Evolutionary conservation across 2,113 vertebrate genomes (phyloP), one percentile per base, ranked within the genome.

Genomic region (Origma solitaria): DNA sequence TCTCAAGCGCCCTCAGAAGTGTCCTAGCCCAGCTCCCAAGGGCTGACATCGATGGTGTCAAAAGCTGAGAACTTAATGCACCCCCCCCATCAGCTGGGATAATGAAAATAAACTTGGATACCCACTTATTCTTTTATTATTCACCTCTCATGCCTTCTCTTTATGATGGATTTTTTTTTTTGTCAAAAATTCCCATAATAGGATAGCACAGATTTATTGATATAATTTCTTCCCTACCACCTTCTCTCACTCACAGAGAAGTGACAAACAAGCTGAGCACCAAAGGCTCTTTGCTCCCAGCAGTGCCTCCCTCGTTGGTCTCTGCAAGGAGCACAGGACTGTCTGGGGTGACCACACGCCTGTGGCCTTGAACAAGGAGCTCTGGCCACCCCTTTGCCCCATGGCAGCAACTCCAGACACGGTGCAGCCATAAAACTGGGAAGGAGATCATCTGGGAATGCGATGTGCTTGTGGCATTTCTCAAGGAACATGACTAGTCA

Each of bases 391-490:
- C 27, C 24, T 56, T 60, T 35, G 49, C 24, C n/a, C 51, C 14
- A 15, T 9, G 28, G 62, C 51, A 82, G 70, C 45, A 76, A 33
- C 23, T 30, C 10, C 33, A 16, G 25, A 7, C 8, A 37, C 0
- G 0, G 2, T 7, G 38, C 1, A 2, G n/a, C 5, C 1, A 1
- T 9, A 64, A 64, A 82, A 19, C 28, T 35, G 54, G 62, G 56
- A 23, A 71, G 69, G 58, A 83, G 25, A 50, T 27, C 42, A 88
- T 10, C 28, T 70, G 31, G 45, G 42, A 82, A 45, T 23, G 12
- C 28, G 35, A 49, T 11, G 13, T 23, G 24, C 21, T 54, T 35
- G 27, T 8, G 2, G 6, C 40, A 30, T 14, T 7, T 80, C 37
- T 87, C 61, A 65, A 38, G 69, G 65, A 81, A 21, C 8, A 6